Conservation (phyloP, 1,140 invertebrate species). For the Dinoponera quadriceps region DNA sequence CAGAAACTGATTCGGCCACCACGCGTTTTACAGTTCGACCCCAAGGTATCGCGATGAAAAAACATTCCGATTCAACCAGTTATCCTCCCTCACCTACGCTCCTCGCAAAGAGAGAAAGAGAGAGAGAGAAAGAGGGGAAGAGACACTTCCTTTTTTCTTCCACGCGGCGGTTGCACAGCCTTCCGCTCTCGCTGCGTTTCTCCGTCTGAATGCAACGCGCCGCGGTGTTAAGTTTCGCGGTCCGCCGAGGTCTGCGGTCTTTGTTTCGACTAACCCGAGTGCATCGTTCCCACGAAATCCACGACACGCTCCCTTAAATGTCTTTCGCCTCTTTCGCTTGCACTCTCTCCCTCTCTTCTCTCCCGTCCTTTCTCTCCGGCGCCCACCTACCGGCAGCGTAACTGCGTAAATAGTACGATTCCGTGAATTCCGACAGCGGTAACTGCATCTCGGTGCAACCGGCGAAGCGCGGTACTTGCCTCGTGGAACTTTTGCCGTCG, state of each 20-base stretch:
- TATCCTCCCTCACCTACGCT: not conserved
- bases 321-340: slow-evolving; percentile 30
- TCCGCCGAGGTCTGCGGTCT: slow-evolving; percentile 74
- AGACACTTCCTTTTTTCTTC: slow-evolving; percentile 20
- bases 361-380: slow-evolving; percentile 45
- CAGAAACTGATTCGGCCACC: slow-evolving; percentile 26
- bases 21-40: not conserved
- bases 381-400: slow-evolving; percentile 15
- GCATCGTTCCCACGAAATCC: slow-evolving; percentile 74
- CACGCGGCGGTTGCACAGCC: slow-evolving; percentile 34
- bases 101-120: not conserved
- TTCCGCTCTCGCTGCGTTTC: slow-evolving; percentile 45
- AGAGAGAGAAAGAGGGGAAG: not conserved
- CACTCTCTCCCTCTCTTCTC: slow-evolving; percentile 39
- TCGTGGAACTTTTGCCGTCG: too few relatives aligned
- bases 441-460: too few relatives aligned
- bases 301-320: slow-evolving; percentile 49
- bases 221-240: slow-evolving; percentile 80
- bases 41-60: slow-evolving; percentile 8
- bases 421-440: not conserved
- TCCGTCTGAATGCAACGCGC: slow-evolving; percentile 71
- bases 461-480: too few relatives aligned
- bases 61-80: slow-evolving; percentile 43
- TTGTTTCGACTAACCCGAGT: slow-evolving; percentile 75
- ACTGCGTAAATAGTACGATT: not conserved